Percentiles rank a stretch among this genome's conserved stretches.
Conservation (phyloP, 2,113 vertebrate species). For the Gymnorhina tibicen region DNA sequence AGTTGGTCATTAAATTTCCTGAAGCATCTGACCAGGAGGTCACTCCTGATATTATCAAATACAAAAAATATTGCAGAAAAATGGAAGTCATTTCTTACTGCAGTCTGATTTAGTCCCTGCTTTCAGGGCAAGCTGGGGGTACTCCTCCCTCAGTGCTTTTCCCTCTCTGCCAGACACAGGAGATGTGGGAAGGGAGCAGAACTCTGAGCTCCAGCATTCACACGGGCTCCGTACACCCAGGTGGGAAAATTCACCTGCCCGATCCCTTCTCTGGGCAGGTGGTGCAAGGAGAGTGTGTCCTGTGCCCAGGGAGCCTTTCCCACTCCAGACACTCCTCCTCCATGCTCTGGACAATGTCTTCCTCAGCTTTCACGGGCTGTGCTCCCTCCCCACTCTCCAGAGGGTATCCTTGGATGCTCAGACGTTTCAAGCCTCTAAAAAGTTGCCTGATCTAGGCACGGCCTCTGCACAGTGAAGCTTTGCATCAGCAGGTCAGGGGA, state of each 20-base stretch:
- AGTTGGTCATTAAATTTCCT: not conserved
- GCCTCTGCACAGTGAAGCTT: not conserved
- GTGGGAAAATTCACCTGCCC: not conserved
- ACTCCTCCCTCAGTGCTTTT: not conserved
- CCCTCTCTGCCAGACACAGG: not conserved
- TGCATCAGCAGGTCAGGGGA: not conserved
- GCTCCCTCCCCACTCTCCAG: not conserved
- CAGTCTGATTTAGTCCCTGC: not conserved
- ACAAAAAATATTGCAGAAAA: not conserved
- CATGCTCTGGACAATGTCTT: not conserved
- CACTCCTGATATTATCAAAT: not conserved
- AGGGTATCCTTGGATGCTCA: not conserved
- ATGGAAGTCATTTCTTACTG: not conserved
- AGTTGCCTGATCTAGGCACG: not conserved
- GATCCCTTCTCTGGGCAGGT: not conserved
- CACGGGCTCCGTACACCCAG: accelerated
- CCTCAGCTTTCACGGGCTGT: not conserved
- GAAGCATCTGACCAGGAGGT: not conserved
- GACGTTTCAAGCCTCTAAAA: not conserved
- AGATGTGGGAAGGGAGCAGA: not conserved
- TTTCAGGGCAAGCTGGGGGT: not conserved
- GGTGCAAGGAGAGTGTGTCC: not conserved
- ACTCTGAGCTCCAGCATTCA: not conserved
- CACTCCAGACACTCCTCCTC: not conserved
- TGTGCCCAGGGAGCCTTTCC: not conserved